Percentiles rank a stretch among this genome's conserved stretches.
Evolutionary conservation across 2,797 vertebrate genomes (phyloP).

Genomic region (Pangasius djambal): DNA sequence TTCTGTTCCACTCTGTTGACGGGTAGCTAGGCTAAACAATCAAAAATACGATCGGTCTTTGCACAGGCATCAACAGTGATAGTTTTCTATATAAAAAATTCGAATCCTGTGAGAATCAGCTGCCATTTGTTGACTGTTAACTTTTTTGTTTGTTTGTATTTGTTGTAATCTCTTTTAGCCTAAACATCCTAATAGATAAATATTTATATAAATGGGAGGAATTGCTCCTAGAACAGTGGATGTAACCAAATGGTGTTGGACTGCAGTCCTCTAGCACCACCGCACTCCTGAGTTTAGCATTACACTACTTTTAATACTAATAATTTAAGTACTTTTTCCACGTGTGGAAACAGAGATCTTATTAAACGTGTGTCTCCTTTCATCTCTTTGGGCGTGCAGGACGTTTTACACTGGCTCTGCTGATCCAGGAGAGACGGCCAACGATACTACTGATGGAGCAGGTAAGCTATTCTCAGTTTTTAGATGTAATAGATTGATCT

Average conservation of each 20-base stretch:
- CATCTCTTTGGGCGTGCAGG: slow-evolving; percentile 65
- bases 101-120: background rate
- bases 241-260: background rate
- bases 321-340: background rate
- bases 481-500: background rate
- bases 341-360: background rate
- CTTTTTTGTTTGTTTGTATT: background rate
- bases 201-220: background rate
- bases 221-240: background rate
- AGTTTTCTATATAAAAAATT: background rate
- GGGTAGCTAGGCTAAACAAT: background rate
- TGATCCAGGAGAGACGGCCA: slow-evolving; percentile 82
- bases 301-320: background rate
- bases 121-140: background rate
- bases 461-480: slow-evolving; percentile 67
- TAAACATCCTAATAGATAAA: background rate
- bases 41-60: background rate
- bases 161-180: background rate
- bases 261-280: background rate
- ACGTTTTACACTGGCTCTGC: slow-evolving; percentile 86
- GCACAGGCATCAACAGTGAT: background rate
- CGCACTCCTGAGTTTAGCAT: background rate
- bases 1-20: background rate
- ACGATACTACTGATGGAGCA: slow-evolving; percentile 81
- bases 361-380: background rate